Base-by-base conservation (phyloP, 2,797 vertebrate genomes). In the Protosalanx chinensis region DNA sequence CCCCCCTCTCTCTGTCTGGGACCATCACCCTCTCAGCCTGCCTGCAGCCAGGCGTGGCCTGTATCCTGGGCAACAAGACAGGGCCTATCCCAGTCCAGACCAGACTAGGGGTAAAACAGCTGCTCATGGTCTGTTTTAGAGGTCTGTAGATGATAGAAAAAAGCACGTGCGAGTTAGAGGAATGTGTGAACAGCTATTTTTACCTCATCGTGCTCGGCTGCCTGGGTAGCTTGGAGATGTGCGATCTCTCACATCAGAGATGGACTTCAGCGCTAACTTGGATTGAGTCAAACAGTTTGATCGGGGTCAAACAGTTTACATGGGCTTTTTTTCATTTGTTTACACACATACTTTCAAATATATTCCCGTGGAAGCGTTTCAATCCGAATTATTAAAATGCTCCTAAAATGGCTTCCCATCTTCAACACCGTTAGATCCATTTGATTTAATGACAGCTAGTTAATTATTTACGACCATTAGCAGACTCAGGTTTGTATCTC, bases 21-120 rank as follows among this genome's bases (percentile, higher is more conserved):
- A 67, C 64, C 64, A 12, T 76, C 68, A 2, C 56, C 87, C 84
- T 87, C 77, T 88, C 83, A 86, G 82, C 82, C 72, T 16, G 62
- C 37, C 35, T 37, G n/a, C 27, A 18, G 37, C 7, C 37, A 8
- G 8, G 37, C 7, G 7, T 41, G 37, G 75, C 58, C 6, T 72
- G 46, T 59, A 78, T 85, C 82, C 16, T 64, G 70, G 60, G 68
- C 29, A 72, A 66, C 51, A 53, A 62, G 79, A n/a, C 72, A 80
- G 61, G 69, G 65, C 53, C 57, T 80, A n/a, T 73, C 20, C 37
- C 56, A 35, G 65, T 41, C 60, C 56, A 64, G 57, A 3, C 35
- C 61, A 72, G 64, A 65, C 35, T 3, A 10, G 6, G 12, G 30
- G 37, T 58, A 41, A 12, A 65, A 23, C n/a, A 41, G 33, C 7